Percentiles rank a stretch among this genome's conserved stretches.
Conservation (phyloP, 1,140 invertebrate species). For the Hyles vespertilio region DNA sequence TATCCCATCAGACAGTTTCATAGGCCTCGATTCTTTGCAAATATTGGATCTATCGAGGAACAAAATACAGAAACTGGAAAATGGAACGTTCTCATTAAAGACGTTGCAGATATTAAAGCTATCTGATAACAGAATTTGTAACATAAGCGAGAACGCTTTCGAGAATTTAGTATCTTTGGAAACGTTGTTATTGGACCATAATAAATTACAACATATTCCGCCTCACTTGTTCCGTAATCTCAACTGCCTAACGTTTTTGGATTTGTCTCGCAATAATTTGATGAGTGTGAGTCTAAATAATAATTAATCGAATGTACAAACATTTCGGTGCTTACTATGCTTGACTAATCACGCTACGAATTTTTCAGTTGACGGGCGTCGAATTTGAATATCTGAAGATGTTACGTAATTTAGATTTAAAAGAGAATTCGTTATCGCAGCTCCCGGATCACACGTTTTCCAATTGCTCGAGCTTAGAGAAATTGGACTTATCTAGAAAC, state of each 20-base stretch:
- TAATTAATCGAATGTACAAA: too few species aligned
- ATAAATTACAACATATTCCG: constrained; percentile 71
- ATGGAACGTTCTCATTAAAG: constrained; percentile 78
- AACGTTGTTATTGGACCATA: constrained; percentile 77
- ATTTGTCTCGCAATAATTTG: constrained; percentile 62
- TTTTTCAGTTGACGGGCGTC: constrained; percentile 56
- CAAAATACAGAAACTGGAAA: constrained; percentile 74
- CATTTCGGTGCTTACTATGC: too few species aligned
- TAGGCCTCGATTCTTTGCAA: constrained; percentile 70
- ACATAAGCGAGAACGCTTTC: constrained; percentile 77
- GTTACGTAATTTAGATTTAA: constrained; percentile 61
- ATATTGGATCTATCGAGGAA: constrained; percentile 81
- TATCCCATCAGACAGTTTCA: constrained; percentile 75
- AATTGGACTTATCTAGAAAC: constrained; percentile 78
- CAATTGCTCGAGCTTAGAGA: constrained; percentile 73
- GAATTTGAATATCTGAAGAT: constrained; percentile 58
- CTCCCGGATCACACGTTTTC: constrained; percentile 76
- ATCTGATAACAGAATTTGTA: constrained; percentile 78
- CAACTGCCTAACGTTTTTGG: constrained; percentile 53
- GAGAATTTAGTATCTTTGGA: constrained; percentile 72
- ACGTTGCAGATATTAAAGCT: constrained; percentile 77
- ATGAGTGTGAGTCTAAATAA: constrained; percentile 47
- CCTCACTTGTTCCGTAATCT: constrained; percentile 52
- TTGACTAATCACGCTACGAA: too few species aligned
- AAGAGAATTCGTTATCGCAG: constrained; percentile 73